Evolutionary conservation across 1,140 invertebrate species (phyloP).

Genomic region (Pygmarrhopalites habei): DNA sequence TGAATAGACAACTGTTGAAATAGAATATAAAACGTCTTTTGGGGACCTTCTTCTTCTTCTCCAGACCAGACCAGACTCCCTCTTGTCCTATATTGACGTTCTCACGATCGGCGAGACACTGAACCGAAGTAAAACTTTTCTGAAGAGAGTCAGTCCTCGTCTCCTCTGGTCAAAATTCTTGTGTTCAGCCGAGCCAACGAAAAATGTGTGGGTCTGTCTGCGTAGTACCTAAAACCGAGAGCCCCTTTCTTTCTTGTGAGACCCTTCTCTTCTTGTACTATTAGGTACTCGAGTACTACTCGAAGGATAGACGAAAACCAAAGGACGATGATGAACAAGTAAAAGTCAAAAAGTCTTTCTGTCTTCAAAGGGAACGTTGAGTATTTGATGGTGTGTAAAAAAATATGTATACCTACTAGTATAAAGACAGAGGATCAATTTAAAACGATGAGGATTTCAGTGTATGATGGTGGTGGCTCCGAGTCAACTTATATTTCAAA

Average conservation of each 20-base stretch:
- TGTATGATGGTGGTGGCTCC: too few relatives aligned
- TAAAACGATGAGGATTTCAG: too few relatives aligned
- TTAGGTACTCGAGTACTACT: neutral
- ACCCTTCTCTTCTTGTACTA: neutral
- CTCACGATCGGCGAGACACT: constrained; percentile 5
- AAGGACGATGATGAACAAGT: too few relatives aligned
- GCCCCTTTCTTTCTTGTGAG: neutral
- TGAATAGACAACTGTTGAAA: constrained; percentile 7
- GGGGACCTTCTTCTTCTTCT: neutral
- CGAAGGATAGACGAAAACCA: neutral
- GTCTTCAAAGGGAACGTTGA: too few relatives aligned
- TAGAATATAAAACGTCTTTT: neutral
- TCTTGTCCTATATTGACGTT: constrained; percentile 1
- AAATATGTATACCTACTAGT: too few relatives aligned
- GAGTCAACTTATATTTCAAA: too few relatives aligned
- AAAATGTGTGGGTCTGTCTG: neutral
- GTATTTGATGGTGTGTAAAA: too few relatives aligned
- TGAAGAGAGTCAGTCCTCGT: neutral
- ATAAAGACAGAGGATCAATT: too few relatives aligned
- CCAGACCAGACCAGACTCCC: neutral
- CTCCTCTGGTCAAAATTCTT: neutral
- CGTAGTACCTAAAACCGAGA: neutral
- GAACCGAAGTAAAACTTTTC: too few relatives aligned
- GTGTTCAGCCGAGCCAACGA: neutral
- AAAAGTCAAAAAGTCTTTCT: too few relatives aligned